These are phyloP conservation scores for Teleiodes luculella DNA, from an alignment of 2,888 invertebrate genomes.

Conservation along the genomic window DNA sequence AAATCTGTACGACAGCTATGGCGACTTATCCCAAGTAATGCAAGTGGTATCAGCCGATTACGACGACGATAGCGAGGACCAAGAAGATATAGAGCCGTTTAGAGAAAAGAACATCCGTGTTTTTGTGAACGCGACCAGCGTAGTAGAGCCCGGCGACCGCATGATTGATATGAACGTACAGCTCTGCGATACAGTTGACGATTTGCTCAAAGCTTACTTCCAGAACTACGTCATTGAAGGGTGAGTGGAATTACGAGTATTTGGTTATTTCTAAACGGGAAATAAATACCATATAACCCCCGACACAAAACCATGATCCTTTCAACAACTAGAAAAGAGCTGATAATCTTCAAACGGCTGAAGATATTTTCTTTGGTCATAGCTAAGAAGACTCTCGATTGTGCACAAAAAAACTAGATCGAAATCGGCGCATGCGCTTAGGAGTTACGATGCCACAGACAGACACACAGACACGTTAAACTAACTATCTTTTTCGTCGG, in stretches of 20 bases:
- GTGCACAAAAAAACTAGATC: too few relatives aligned
- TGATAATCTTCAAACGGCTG: too few relatives aligned
- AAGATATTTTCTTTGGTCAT: too few relatives aligned
- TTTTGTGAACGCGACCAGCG: constrained; percentile 52
- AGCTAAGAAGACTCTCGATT: too few relatives aligned
- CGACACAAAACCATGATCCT: too few relatives aligned
- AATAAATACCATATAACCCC: too few relatives aligned
- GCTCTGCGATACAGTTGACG: constrained; percentile 90
- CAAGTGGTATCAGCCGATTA: constrained; percentile 89
- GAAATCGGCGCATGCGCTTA: too few relatives aligned
- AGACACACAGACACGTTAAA: too few relatives aligned
- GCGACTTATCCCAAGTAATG: constrained; percentile 88
- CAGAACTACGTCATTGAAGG: constrained; percentile 88
- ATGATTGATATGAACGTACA: constrained; percentile 93
- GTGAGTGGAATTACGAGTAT: constrained; percentile 53
- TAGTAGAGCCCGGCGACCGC: constrained; percentile 62
- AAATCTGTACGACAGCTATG: constrained; percentile 71
- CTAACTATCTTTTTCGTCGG: too few relatives aligned
- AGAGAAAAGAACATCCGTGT: constrained; percentile 79
- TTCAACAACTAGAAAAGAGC: too few relatives aligned
- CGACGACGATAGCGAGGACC: constrained; percentile 80
- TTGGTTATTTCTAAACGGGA: background rate
- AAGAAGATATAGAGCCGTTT: constrained; percentile 80
- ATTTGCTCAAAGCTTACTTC: constrained; percentile 89
- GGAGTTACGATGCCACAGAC: too few relatives aligned